Conservation (phyloP, 2,113 vertebrate species). For the Alexandromys fortis region DNA sequence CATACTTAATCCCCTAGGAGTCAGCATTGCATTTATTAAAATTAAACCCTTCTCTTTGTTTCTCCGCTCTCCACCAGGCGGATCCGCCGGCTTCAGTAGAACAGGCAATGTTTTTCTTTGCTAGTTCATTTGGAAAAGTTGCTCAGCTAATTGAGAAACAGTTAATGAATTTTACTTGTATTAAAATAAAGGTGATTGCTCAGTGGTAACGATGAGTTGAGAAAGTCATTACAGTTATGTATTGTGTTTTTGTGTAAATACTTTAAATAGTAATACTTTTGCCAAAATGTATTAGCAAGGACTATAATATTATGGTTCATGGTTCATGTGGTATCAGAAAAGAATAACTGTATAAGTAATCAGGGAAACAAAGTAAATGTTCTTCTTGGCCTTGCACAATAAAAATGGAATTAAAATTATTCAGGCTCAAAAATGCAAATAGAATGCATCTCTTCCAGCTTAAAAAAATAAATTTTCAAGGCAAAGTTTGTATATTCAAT, state of each 20-base stretch:
- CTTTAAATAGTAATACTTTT: constrained; percentile 69
- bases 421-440: constrained; percentile 91
- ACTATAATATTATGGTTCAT: constrained; percentile 90
- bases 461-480: constrained; percentile 77
- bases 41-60: constrained; percentile 75
- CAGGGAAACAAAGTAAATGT: constrained; percentile 90
- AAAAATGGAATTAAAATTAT: constrained; percentile 89
- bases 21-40: constrained; percentile 68
- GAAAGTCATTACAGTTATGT: constrained; percentile 88
- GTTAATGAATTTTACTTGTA: constrained; percentile 87
- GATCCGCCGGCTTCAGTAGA: constrained; percentile 69
- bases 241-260: constrained; percentile 90
- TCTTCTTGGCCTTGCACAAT: constrained; percentile 87
- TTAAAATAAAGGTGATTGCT: constrained; percentile 80
- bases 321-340: constrained; percentile 88
- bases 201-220: constrained; percentile 84
- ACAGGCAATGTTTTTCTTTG: constrained; percentile 74
- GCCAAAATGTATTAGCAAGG: constrained; percentile 88
- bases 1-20: constrained; percentile 57
- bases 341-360: constrained; percentile 90
- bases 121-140: constrained; percentile 86
- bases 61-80: constrained; percentile 68
- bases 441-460: constrained; percentile 82
- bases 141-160: constrained; percentile 87
- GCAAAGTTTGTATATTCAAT: constrained; percentile 65